Evolutionary conservation across 2,797 vertebrate species (phyloP), one percentile per base, ranked within the genome.

Genomic region (Danio tinwini): DNA sequence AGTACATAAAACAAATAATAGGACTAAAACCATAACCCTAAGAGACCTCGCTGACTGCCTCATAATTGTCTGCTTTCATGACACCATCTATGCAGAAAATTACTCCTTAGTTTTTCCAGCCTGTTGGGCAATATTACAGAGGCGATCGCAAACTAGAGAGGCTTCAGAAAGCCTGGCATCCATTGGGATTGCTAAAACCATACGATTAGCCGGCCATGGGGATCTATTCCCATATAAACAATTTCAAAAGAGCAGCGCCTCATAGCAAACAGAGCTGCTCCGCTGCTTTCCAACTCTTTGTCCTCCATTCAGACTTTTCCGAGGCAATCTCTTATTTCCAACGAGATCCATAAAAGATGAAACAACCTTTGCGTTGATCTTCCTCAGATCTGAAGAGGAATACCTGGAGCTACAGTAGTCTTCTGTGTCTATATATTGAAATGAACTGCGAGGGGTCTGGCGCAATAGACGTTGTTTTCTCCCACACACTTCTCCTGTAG

Each of bases 61-160:
- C 84, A 88, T 94, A 94, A 94, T 94, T 93, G 92, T 93, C 92
- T 92, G 89, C 86, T 93, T 93, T 94, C 90, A 92, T 92, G 92
- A 92, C 90, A 90, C 89, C 89, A 91, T 93, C 91, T 91, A 93
- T 93, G 90, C 92, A 92, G 90, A 93, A 92, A 92, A 92, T 93
- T 90, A 90, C 88, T 85, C 88, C 88, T 89, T 82, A 88, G 86
- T 92, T 93, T 93, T 90, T 90, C 88, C 86, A 87, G 91, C 92
- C 90, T 93, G 92, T 91, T 91, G 92, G 91, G 91, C 91, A 87
- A 86, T 91, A 90, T 92, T 84, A 77, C 85, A 86, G 80, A 87
- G 87, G 86, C 90, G 90, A 92, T 90, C 86, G 29, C 88, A 92
- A 90, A 91, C 90, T 91, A 89, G 88, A 84, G 78, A 84, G 85